phyloP scores from a whole-genome alignment of 1,140 invertebrate genomes.

The Pseudoatta argentina region DNA sequence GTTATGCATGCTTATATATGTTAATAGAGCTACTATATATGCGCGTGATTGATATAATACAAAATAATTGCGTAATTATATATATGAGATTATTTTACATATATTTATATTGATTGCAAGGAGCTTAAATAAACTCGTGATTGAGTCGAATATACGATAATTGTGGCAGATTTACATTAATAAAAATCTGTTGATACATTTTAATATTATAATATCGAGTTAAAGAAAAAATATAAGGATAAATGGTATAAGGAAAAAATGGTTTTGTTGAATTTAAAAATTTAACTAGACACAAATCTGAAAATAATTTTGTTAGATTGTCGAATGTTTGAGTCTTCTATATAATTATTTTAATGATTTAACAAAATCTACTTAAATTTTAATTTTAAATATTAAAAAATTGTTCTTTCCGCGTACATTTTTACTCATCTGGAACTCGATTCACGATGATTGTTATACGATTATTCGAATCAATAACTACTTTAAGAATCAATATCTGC shows the following conservation, averaged over 20 bases:
- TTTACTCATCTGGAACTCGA: background rate
- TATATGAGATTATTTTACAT: background rate
- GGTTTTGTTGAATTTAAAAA: too few species aligned
- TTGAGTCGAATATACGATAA: background rate
- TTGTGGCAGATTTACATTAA: background rate
- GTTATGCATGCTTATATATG: background rate
- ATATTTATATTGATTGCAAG: background rate
- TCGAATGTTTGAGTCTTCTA: too few species aligned
- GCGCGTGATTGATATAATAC: background rate
- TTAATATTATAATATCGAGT: background rate
- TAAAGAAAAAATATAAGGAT: too few species aligned
- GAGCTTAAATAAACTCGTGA: background rate
- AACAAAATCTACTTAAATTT: too few species aligned
- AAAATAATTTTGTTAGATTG: too few species aligned
- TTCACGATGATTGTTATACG: background rate
- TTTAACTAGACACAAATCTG: too few species aligned
- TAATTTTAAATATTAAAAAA: too few species aligned
- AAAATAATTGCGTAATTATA: constrained; percentile 1
- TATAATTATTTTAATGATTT: too few species aligned
- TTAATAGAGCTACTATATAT: background rate
- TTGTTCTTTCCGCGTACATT: background rate
- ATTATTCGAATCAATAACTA: background rate
- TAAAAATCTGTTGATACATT: background rate
- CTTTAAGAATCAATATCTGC: background rate
- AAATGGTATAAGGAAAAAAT: too few species aligned